These are phyloP conservation scores for Lichenostomus cassidix DNA, from an alignment of 2,113 vertebrate genomes.

Conservation along the genomic window DNA sequence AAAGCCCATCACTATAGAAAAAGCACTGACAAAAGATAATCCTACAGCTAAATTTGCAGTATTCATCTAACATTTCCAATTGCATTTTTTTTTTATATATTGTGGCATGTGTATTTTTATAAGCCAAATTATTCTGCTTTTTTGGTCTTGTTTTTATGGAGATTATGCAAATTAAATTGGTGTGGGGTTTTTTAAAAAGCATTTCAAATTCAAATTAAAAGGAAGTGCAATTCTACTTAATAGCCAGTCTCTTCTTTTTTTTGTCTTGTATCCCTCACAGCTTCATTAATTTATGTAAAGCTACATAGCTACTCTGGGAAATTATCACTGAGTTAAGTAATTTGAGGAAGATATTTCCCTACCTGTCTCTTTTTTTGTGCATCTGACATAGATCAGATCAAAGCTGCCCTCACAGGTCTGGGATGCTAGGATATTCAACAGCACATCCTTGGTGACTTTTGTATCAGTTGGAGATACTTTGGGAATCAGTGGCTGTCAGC, in stretches of 20 bases:
- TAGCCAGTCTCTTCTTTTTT: not conserved
- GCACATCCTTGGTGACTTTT: not conserved
- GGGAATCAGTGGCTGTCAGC: not conserved
- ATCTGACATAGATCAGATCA: not conserved
- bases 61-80: not conserved
- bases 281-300: not conserved
- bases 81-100: not conserved
- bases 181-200: not conserved
- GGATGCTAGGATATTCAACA: not conserved
- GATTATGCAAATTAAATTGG: not conserved
- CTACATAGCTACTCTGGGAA: not conserved
- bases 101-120: not conserved
- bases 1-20: not conserved
- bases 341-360: not conserved
- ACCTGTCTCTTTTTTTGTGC: not conserved
- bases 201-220: constrained; percentile 15
- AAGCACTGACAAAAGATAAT: constrained; percentile 18
- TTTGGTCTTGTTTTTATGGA: not conserved
- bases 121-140: not conserved
- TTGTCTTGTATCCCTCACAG: not conserved
- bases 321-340: constrained; percentile 10
- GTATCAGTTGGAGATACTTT: not conserved
- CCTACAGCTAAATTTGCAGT: not conserved
- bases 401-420: not conserved
- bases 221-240: not conserved